These are phyloP conservation scores for Echinometra lucunter DNA, from an alignment of 53 echinoderm and acorn worm species.

Conservation along the genomic window DNA sequence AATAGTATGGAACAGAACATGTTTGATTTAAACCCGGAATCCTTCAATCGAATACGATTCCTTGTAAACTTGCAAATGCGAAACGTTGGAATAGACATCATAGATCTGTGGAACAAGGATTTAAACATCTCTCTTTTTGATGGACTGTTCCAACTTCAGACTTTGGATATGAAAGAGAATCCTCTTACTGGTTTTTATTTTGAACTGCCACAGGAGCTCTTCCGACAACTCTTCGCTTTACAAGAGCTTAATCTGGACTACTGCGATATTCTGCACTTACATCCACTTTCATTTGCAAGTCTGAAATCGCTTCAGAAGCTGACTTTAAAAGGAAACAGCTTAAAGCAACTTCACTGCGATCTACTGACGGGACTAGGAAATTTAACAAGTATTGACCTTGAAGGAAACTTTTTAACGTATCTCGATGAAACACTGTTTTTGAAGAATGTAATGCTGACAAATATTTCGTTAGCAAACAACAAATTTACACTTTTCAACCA, in stretches of 20 bases:
- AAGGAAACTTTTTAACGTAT: not conserved
- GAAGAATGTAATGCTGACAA: not conserved
- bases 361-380: too few species aligned
- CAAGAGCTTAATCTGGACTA: not conserved
- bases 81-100: not conserved
- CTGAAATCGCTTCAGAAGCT: not conserved
- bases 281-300: not conserved
- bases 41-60: not conserved
- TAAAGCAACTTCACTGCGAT: too few species aligned
- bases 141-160: not conserved
- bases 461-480: not conserved
- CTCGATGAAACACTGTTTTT: not conserved
- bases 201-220: not conserved
- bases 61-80: not conserved
- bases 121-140: not conserved
- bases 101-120: not conserved
- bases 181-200: too few species aligned
- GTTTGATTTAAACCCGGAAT: not conserved
- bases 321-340: not conserved
- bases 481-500: not conserved
- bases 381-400: too few species aligned
- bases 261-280: not conserved
- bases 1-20: not conserved
- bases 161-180: not conserved
- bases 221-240: not conserved